Base-by-base conservation (phyloP, 1,140 invertebrate genomes). In the Pseudomyrmex pallidus region DNA sequence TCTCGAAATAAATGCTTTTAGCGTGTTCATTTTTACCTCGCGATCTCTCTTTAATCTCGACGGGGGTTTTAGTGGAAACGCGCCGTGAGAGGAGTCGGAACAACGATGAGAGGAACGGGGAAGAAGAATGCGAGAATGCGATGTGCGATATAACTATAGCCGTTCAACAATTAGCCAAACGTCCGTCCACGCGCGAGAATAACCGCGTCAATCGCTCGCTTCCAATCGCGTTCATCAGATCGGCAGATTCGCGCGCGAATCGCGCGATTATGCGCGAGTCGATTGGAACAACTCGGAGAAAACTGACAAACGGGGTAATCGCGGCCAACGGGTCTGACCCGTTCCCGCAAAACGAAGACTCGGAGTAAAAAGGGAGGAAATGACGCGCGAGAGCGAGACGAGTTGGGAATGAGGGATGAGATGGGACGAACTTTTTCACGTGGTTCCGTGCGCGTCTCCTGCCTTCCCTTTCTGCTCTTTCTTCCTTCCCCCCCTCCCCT, bases 1-100 rank as follows among this genome's bases (percentile, higher is more conserved):
- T 84, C 68, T 74, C 61, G 72, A 66, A 87, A 85, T 84, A 87
- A 87, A 87, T 87, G 82, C 86, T 77, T 80, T 63, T 74, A 87
- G 73, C 73, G 85, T 66, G 85, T 17, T 74, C 74, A 56, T 86
- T 70, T 59, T 84, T 68, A 35, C 35, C 52, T 46, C 50, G 50
- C 77, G 76, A 83, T 87, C 63, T 82, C 77, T 64, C 66, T 73
- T 82, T 86, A 86, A 86, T 64, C 57, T 70, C 59, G 59, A 52
- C 10, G 50, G 35, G 35, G 54, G 8, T 35, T 35, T 35, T 35
- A 72, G 62, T 46, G 63, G 80, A 62, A 50, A 44, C 56, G 59
- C 22, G 17, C 54, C 35, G 78, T 22, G 35, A 82, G 62, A 35
- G 35, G 35, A 35, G 17, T 56, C 17, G 44, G 12, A 46, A 48